phyloP scores from a whole-genome alignment of 2,113 vertebrate genomes.

The Mormyrus iriodes region DNA sequence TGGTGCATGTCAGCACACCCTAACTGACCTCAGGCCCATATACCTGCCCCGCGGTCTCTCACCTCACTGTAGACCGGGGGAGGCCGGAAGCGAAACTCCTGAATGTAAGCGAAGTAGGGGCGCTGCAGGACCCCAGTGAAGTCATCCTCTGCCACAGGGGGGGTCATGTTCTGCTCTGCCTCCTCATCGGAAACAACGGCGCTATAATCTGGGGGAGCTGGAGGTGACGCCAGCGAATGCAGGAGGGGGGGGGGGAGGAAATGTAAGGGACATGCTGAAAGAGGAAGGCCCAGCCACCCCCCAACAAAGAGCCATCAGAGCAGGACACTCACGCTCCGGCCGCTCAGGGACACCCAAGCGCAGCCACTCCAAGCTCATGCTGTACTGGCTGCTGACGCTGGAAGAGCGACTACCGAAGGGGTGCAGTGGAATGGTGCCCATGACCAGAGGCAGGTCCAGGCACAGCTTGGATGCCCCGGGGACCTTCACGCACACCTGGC shows the following conservation, averaged over 20 bases:
- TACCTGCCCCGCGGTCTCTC: conserved; percentile 23
- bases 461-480: conserved; percentile 85
- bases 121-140: conserved; percentile 62
- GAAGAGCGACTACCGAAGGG: conserved; percentile 82
- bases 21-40: neutral
- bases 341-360: conserved; percentile 70
- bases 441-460: conserved; percentile 87
- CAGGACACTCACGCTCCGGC: conserved; percentile 73
- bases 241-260: neutral
- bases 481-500: conserved; percentile 86
- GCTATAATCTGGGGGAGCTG: conserved; percentile 88
- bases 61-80: conserved; percentile 92
- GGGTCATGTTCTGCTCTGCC: conserved; percentile 39
- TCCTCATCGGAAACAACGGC: conserved; percentile 70
- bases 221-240: neutral
- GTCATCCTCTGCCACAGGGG: conserved; percentile 44
- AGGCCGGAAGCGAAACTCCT: conserved; percentile 84
- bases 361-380: conserved; percentile 79
- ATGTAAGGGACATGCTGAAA: neutral
- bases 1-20: neutral
- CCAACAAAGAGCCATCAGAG: neutral
- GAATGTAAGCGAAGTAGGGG: conserved; percentile 80
- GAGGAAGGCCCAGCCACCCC: neutral
- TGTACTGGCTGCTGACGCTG: conserved; percentile 84
- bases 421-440: conserved; percentile 87